Evolutionary conservation across 1,140 invertebrate species (phyloP).

Genomic region (Diuraphis noxia): DNA sequence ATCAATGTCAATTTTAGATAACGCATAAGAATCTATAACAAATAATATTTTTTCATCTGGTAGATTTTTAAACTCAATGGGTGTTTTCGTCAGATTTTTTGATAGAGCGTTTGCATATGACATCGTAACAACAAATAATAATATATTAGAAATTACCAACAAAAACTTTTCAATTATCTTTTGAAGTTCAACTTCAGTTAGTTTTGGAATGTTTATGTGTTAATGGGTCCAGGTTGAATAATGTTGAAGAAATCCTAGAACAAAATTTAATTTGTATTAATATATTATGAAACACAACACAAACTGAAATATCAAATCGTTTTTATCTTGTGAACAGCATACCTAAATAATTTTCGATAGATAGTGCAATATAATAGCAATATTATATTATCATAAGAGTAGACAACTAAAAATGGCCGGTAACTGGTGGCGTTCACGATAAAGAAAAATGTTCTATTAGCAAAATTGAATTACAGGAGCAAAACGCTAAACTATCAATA

Average conservation of each 20-base stretch:
- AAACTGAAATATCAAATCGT: background rate
- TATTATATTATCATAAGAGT: too few relatives aligned
- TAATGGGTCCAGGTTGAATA: background rate
- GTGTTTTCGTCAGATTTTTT: background rate
- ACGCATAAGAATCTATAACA: background rate
- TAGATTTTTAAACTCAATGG: background rate
- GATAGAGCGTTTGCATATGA: background rate
- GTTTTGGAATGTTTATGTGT: background rate
- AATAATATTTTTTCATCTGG: constrained; percentile 36
- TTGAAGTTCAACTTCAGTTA: background rate
- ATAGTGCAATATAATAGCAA: too few relatives aligned
- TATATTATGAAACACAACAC: background rate
- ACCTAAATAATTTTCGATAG: background rate
- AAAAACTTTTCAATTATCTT: background rate
- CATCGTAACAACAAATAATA: background rate
- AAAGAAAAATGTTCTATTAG: too few relatives aligned
- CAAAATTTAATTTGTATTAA: background rate
- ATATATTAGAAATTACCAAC: background rate
- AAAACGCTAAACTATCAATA: too few relatives aligned
- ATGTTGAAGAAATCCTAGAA: background rate
- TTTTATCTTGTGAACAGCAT: background rate
- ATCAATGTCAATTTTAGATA: constrained; percentile 23
- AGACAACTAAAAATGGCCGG: too few relatives aligned
- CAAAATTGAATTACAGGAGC: too few relatives aligned
- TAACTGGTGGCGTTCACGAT: too few relatives aligned